phyloP scores from a whole-genome alignment of 1,140 invertebrate species.

The Phymorhynchus buccinoides region DNA sequence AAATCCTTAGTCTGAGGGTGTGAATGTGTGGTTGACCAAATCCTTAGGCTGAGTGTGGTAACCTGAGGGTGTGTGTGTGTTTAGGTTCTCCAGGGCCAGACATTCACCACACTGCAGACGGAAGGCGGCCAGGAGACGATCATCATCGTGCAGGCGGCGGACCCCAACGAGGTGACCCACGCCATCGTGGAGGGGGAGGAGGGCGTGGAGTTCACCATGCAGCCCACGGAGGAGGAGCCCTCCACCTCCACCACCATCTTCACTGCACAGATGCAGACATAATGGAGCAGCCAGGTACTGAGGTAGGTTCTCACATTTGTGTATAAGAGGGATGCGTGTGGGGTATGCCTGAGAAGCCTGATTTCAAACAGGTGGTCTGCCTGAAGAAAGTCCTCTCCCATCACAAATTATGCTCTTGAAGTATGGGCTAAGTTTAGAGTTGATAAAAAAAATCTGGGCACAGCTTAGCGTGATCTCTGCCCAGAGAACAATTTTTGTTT shows the following conservation, averaged over 20 bases:
- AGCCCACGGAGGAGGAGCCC: slow-evolving; percentile 49
- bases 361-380: too few relatives aligned
- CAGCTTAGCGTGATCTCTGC: too few relatives aligned
- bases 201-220: slow-evolving; percentile 66
- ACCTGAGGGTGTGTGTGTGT: neutral
- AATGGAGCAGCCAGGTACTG: neutral
- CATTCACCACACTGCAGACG: slow-evolving; percentile 65
- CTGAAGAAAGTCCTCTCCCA: too few relatives aligned
- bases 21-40: too few relatives aligned
- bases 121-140: slow-evolving; percentile 69
- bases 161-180: slow-evolving; percentile 64
- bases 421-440: too few relatives aligned
- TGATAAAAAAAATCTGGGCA: too few relatives aligned
- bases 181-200: slow-evolving; percentile 66
- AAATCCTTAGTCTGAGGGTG: too few relatives aligned
- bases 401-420: too few relatives aligned
- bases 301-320: neutral
- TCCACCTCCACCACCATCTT: slow-evolving; percentile 38
- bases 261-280: slow-evolving; percentile 42
- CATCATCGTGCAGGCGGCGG: slow-evolving; percentile 70
- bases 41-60: too few relatives aligned
- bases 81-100: slow-evolving; percentile 62
- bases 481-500: too few relatives aligned
- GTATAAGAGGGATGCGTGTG: too few relatives aligned
- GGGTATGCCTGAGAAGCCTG: too few relatives aligned